These are phyloP conservation scores for Poecilia picta DNA, from an alignment of 2,797 vertebrate species.

Conservation along the genomic window DNA sequence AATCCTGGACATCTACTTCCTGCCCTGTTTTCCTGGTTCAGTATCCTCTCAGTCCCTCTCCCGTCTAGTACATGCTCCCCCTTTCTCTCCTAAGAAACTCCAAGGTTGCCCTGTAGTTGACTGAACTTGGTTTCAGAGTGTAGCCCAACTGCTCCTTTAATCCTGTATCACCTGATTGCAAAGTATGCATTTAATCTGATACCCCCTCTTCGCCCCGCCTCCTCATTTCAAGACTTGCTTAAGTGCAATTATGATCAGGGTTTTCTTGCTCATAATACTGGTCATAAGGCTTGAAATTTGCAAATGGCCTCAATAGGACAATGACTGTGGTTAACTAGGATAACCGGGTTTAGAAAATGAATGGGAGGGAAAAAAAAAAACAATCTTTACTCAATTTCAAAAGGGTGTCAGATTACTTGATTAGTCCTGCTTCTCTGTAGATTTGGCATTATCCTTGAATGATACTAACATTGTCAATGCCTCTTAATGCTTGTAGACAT, in stretches of 20 bases:
- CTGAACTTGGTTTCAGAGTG: slow-evolving; percentile 30
- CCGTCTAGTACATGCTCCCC: slow-evolving; percentile 39
- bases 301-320: slow-evolving; percentile 29
- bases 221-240: slow-evolving; percentile 12
- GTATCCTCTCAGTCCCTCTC: slow-evolving; percentile 40
- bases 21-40: slow-evolving; percentile 48
- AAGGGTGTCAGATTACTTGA: slow-evolving; percentile 53
- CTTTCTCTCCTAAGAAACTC: slow-evolving; percentile 38
- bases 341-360: neutral
- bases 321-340: neutral
- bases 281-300: slow-evolving; percentile 58
- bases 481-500: slow-evolving; percentile 42
- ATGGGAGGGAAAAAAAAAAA: neutral
- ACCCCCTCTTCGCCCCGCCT: slow-evolving; percentile 32
- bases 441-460: slow-evolving; percentile 35
- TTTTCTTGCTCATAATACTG: slow-evolving; percentile 53
- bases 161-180: slow-evolving; percentile 32
- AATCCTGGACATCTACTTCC: slow-evolving; percentile 62
- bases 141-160: slow-evolving; percentile 26
- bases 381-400: slow-evolving; percentile 21
- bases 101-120: slow-evolving; percentile 51
- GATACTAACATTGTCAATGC: slow-evolving; percentile 50
- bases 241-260: neutral
- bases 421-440: slow-evolving; percentile 36
- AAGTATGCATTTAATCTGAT: slow-evolving; percentile 54